Conservation (phyloP, 2,797 vertebrate genomes). For the Rousettus madagascariensis region DNA sequence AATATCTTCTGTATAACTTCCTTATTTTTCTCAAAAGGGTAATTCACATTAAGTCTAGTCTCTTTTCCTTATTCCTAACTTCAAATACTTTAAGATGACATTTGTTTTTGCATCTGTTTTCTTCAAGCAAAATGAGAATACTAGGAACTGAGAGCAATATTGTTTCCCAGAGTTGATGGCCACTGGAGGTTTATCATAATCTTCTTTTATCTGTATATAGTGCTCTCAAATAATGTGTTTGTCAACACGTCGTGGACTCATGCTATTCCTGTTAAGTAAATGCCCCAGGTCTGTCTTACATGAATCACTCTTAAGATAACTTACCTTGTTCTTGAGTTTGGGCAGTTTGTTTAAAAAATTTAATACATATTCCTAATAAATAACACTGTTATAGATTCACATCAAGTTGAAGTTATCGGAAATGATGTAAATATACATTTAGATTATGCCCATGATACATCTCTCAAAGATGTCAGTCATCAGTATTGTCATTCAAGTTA, state of each 20-base stretch:
- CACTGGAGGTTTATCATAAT: neutral
- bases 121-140: neutral
- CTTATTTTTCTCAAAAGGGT: neutral
- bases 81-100: neutral
- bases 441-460: neutral
- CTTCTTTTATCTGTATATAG: neutral
- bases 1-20: neutral
- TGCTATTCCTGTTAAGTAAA: neutral
- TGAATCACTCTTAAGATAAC: neutral
- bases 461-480: neutral
- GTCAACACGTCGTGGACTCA: neutral
- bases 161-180: neutral
- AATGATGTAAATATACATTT: neutral
- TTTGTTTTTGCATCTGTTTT: neutral
- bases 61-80: neutral
- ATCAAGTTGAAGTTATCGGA: neutral
- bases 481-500: neutral
- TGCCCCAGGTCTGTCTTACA: neutral
- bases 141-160: neutral
- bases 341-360: neutral
- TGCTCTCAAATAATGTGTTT: neutral
- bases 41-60: neutral
- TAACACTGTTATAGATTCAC: neutral
- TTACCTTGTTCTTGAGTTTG: neutral
- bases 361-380: neutral